Evolutionary conservation across 2,797 vertebrate species (phyloP).

Genomic region (Pempheris klunzingeri): DNA sequence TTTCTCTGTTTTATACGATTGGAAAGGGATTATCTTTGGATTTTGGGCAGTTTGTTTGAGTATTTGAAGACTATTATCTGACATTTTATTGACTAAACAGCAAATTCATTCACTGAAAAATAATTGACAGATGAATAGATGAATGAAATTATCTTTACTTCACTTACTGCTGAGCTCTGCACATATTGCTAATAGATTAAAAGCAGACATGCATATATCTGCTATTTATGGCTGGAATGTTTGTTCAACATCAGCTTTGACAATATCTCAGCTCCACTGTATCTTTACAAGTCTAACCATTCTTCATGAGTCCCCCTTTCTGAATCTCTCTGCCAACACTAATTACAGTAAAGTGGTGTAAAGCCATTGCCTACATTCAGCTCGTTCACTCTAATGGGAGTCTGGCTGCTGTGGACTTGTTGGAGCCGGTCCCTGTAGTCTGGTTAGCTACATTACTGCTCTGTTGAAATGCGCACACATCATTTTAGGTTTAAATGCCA

Average conservation of each 20-base stretch:
- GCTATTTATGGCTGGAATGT: constrained; percentile 16
- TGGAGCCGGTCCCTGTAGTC: constrained; percentile 67
- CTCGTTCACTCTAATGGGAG: constrained; percentile 69
- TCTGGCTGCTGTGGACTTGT: constrained; percentile 66
- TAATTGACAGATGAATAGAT: background rate
- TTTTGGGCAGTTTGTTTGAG: background rate
- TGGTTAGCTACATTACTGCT: constrained; percentile 63
- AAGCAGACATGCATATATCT: background rate
- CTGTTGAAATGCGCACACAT: constrained; percentile 57
- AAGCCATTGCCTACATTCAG: constrained; percentile 62
- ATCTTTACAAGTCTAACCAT: constrained; percentile 42
- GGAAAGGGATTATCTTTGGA: background rate
- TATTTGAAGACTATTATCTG: background rate
- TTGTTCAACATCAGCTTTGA: constrained; percentile 28
- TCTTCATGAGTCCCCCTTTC: constrained; percentile 55
- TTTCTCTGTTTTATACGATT: background rate
- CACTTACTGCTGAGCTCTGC: background rate
- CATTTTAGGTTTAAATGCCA: constrained; percentile 51
- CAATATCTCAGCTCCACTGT: constrained; percentile 34
- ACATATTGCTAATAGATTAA: background rate
- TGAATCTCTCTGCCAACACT: constrained; percentile 62
- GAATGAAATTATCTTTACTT: background rate
- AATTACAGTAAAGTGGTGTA: constrained; percentile 71
- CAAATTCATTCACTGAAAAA: background rate
- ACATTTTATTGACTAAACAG: constrained; percentile 2